Percentiles rank a stretch among this genome's conserved stretches.
Conservation (phyloP, 2,797 vertebrate genomes). For the Aulostomus chinensis region DNA sequence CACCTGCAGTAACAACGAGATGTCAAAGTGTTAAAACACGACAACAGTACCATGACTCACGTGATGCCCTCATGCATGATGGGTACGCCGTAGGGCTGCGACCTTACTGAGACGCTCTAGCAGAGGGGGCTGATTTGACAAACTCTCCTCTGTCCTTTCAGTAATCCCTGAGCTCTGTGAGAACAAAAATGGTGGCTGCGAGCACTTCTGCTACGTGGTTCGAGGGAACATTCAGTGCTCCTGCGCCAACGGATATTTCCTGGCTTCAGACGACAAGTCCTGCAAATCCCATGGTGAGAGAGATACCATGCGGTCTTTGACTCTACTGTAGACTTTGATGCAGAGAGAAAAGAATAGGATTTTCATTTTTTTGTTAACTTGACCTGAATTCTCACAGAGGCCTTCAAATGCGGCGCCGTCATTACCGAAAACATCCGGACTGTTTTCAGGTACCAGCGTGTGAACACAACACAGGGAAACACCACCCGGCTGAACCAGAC, state of each 20-base stretch:
- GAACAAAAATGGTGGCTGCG: constrained; percentile 86
- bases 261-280: constrained; percentile 77
- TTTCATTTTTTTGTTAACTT: not conserved
- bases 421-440: constrained; percentile 27
- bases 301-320: not conserved
- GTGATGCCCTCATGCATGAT: no score
- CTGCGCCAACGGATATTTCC: constrained; percentile 83
- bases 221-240: constrained; percentile 74
- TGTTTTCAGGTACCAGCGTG: constrained; percentile 19
- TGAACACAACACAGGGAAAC: not conserved
- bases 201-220: constrained; percentile 85
- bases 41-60: no score
- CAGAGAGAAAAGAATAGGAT: not conserved
- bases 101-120: no score
- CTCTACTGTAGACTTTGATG: no score
- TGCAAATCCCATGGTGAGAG: constrained; percentile 84
- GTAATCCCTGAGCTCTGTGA: constrained; percentile 85
- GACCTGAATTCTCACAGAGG: constrained; percentile 68
- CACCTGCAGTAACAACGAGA: no score
- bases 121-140: no score
- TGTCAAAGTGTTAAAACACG: no score
- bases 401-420: constrained; percentile 79
- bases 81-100: no score
- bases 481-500: accelerated
- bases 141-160: constrained; percentile 43